Conservation (phyloP, 2,888 invertebrate genomes). For the Mechanitis messenoides region DNA sequence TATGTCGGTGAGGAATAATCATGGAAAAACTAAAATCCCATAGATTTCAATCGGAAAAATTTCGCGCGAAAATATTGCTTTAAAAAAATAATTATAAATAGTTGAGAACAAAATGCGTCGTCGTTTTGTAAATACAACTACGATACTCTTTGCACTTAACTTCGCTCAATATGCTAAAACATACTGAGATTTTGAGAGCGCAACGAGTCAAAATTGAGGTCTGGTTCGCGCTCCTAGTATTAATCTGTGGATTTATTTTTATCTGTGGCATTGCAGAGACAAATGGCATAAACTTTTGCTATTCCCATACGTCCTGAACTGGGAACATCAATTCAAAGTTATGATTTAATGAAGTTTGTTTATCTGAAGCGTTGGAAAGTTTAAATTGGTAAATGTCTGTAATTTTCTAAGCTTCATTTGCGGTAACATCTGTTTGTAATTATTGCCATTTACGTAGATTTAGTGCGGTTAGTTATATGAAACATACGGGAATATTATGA, state of each 20-base stretch:
- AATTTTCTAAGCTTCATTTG: slow-evolving; percentile 26
- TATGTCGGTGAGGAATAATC: too few relatives aligned
- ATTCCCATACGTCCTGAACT: neutral
- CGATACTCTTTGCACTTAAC: too few relatives aligned
- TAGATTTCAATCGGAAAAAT: too few relatives aligned
- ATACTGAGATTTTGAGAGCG: too few relatives aligned
- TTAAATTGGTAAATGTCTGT: slow-evolving; percentile 20
- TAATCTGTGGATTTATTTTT: neutral
- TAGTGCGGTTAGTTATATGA: slow-evolving; percentile 1
- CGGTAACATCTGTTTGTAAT: slow-evolving; percentile 23
- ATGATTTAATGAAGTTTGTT: slow-evolving; percentile 4
- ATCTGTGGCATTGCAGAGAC: neutral
- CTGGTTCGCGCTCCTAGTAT: too few relatives aligned
- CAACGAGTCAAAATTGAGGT: too few relatives aligned
- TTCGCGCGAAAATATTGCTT: too few relatives aligned
- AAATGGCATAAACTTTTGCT: neutral
- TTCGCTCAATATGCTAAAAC: too few relatives aligned
- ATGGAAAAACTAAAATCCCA: too few relatives aligned
- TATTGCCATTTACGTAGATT: slow-evolving; percentile 16
- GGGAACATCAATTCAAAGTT: neutral
- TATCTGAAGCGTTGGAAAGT: slow-evolving; percentile 18
- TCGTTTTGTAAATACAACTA: too few relatives aligned
- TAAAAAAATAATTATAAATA: too few relatives aligned
- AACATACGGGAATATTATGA: neutral
- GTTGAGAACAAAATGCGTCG: too few relatives aligned